phyloP scores from a whole-genome alignment of 64 coral and sea anemone species.

The Actinia tenebrosa region DNA sequence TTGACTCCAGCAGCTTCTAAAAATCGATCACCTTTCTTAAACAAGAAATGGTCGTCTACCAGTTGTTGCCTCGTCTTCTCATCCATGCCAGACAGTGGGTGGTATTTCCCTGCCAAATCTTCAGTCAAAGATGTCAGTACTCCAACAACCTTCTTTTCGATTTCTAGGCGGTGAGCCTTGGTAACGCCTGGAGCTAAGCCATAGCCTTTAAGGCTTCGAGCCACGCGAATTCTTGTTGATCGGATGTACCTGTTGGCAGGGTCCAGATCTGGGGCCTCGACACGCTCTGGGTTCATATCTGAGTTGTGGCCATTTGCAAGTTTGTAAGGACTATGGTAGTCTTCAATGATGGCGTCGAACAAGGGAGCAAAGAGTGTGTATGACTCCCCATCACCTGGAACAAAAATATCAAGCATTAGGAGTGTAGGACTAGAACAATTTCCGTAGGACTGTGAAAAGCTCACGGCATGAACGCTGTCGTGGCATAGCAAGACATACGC shows the following conservation, averaged over 20 bases:
- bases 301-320: slow-evolving; percentile 34
- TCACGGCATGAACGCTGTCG: too few relatives aligned
- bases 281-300: slow-evolving; percentile 48
- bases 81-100: slow-evolving; percentile 80
- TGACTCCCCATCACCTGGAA: slow-evolving; percentile 52
- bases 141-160: slow-evolving; percentile 44
- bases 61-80: slow-evolving; percentile 67
- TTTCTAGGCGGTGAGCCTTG: slow-evolving; percentile 36
- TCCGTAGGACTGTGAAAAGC: too few relatives aligned
- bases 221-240: slow-evolving; percentile 65
- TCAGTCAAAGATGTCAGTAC: slow-evolving; percentile 40
- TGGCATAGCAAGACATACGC: too few relatives aligned
- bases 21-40: slow-evolving; percentile 92
- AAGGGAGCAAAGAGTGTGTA: slow-evolving; percentile 42
- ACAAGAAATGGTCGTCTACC: slow-evolving; percentile 82
- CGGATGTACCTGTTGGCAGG: slow-evolving; percentile 37
- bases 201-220: slow-evolving; percentile 54
- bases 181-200: slow-evolving; percentile 37
- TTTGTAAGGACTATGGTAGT: slow-evolving; percentile 62
- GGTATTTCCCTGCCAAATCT: slow-evolving; percentile 43
- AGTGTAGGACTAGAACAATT: too few relatives aligned
- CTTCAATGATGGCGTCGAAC: slow-evolving; percentile 52
- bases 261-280: slow-evolving; percentile 50
- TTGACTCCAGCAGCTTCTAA: slow-evolving; percentile 81
- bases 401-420: not conserved